phyloP scores from a whole-genome alignment of 2,113 vertebrate genomes.

The Paradisaea rubra region DNA sequence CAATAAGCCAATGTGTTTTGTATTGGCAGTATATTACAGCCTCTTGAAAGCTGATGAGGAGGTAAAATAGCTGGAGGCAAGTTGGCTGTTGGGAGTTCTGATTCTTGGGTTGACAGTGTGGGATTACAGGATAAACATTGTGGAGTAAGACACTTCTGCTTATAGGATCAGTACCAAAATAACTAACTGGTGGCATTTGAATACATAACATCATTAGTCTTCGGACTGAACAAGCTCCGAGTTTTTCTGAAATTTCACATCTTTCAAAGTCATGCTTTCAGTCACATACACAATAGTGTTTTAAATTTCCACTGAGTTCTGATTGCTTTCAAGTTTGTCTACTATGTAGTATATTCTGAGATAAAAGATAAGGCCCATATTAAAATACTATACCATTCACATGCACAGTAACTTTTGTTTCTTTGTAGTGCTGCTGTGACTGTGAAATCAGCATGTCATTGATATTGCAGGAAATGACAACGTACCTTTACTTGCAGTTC shows the following conservation, averaged over 20 bases:
- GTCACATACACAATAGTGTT: neutral
- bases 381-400: neutral
- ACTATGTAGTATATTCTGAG: neutral
- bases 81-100: neutral
- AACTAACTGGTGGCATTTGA: neutral
- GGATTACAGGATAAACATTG: constrained; percentile 14
- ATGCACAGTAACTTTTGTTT: neutral
- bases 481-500: neutral
- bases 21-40: constrained; percentile 14
- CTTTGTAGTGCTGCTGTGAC: neutral
- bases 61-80: constrained; percentile 41
- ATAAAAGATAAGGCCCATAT: neutral
- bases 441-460: neutral
- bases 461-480: neutral
- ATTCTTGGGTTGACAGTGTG: neutral
- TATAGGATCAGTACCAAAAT: neutral
- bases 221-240: neutral
- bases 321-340: neutral
- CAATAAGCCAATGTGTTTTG: constrained; percentile 14
- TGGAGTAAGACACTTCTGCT: neutral
- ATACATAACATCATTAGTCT: neutral
- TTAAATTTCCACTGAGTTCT: neutral
- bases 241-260: neutral
- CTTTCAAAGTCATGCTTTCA: neutral
- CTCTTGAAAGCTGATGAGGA: constrained; percentile 27